Conservation (phyloP, 2,113 vertebrate genomes). For the Polypterus senegalus region DNA sequence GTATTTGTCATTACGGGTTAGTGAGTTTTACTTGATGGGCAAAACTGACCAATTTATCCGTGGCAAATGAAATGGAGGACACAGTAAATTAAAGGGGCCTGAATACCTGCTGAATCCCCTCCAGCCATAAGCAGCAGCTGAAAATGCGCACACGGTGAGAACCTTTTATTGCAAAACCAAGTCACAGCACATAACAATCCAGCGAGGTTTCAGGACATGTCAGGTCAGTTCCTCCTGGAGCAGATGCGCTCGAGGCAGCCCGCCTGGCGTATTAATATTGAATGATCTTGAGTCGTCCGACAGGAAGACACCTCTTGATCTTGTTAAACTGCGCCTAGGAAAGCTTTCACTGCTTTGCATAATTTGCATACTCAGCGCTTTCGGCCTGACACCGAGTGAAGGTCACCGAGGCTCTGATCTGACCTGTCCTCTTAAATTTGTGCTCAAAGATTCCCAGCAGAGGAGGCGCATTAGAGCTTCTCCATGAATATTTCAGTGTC, state of each 20-base stretch:
- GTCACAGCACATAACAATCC: too few species aligned
- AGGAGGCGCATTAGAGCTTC: not conserved
- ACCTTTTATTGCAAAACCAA: too few species aligned
- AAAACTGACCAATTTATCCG: too few species aligned
- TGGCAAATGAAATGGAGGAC: too few species aligned
- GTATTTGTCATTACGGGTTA: too few species aligned
- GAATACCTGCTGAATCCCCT: too few species aligned
- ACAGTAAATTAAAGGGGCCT: too few species aligned
- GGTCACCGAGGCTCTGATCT: not conserved
- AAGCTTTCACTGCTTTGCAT: not conserved
- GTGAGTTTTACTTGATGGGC: too few species aligned
- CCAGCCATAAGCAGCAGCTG: too few species aligned
- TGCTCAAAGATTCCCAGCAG: not conserved
- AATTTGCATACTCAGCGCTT: slow-evolving; percentile 3
- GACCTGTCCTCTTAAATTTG: slow-evolving; percentile 4
- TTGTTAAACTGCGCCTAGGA: not conserved
- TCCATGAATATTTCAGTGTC: slow-evolving; percentile 3
- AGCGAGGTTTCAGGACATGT: not conserved
- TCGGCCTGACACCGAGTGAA: not conserved
- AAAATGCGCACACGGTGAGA: too few species aligned
- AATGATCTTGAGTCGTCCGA: not conserved
- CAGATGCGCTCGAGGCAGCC: not conserved
- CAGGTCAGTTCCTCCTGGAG: not conserved
- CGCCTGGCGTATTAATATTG: not conserved
- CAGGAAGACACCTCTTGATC: not conserved